Evolutionary conservation across 2,113 vertebrate species (phyloP).

Genomic region (Accipiter cooperii): DNA sequence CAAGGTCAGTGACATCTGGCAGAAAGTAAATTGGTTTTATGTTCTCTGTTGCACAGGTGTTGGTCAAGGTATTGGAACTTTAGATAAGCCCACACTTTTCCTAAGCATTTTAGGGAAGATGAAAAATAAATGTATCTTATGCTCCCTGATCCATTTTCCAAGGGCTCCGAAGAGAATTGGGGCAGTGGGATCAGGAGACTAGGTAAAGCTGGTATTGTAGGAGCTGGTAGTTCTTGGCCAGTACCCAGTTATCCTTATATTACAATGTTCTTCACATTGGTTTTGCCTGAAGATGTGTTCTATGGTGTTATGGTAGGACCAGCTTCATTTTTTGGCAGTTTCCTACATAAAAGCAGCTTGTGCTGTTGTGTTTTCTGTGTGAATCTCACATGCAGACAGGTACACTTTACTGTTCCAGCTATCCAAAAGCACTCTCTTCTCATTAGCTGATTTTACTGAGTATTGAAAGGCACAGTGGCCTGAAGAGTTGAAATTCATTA

Average conservation of each 20-base stretch:
- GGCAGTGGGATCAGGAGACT: not conserved
- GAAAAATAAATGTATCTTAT: not conserved
- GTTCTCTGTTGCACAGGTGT: not conserved
- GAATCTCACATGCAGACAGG: not conserved
- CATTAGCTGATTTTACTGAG: not conserved
- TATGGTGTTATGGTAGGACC: not conserved
- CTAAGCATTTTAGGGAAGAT: not conserved
- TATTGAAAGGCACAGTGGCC: not conserved
- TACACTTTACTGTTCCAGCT: not conserved
- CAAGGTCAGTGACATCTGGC: not conserved
- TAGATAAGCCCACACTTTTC: not conserved
- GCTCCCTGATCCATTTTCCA: not conserved
- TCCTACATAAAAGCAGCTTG: not conserved
- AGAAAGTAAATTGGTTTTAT: not conserved
- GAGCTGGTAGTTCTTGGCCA: not conserved
- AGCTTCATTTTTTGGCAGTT: not conserved
- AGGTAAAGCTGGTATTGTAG: not conserved
- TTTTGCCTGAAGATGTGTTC: not conserved
- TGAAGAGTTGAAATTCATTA: not conserved
- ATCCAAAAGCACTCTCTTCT: not conserved
- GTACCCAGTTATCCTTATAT: not conserved
- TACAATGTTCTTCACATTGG: not conserved
- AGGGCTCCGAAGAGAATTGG: not conserved
- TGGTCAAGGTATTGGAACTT: not conserved
- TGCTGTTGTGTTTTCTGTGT: not conserved